Conservation (phyloP, 53 echinoderm and acorn worm genomes). For the Paracentrotus lividus region DNA sequence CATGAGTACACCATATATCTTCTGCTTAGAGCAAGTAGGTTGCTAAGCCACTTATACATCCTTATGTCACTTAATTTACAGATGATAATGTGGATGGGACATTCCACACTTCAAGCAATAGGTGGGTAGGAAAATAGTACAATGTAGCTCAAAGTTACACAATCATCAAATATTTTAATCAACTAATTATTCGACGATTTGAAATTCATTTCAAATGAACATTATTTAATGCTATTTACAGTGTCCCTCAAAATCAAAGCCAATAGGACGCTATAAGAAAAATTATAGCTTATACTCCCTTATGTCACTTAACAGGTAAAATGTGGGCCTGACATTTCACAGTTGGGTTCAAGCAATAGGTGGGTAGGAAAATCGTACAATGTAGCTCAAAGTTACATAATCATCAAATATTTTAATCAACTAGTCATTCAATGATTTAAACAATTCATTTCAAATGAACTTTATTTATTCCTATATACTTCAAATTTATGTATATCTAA, state of each 20-base stretch:
- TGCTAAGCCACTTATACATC: too few relatives aligned
- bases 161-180: neutral
- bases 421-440: neutral
- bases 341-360: constrained; percentile 4
- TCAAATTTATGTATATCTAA: too few relatives aligned
- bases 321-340: too few relatives aligned
- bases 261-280: too few relatives aligned
- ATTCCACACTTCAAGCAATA: neutral
- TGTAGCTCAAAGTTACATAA: neutral
- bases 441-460: neutral
- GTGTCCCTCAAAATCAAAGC: too few relatives aligned
- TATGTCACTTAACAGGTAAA: too few relatives aligned
- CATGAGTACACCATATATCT: neutral
- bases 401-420: neutral
- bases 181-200: neutral
- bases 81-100: neutral
- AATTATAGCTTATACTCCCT: too few relatives aligned
- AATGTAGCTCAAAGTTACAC: neutral
- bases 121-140: neutral
- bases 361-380: neutral
- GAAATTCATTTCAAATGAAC: neutral
- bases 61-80: too few relatives aligned
- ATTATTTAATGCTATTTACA: too few relatives aligned
- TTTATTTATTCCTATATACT: too few relatives aligned
- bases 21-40: too few relatives aligned